These are phyloP conservation scores for Sitobion miscanthi DNA, from an alignment of 1,140 invertebrate species.

Conservation along the genomic window DNA sequence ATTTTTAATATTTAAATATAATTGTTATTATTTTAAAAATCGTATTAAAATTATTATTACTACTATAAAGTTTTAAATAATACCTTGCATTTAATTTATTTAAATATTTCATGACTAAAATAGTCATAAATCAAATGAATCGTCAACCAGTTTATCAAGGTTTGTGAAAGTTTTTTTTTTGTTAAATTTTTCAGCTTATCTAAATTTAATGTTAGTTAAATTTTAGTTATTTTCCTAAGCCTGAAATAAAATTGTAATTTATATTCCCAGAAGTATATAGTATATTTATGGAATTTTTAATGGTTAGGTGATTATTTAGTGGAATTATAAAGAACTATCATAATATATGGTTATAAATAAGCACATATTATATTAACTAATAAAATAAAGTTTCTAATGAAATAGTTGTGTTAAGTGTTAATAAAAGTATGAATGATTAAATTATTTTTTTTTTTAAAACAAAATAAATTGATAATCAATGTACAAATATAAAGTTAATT, in stretches of 20 bases:
- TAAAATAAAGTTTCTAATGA: too few species aligned
- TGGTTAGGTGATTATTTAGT: not conserved
- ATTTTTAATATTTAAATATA: not conserved
- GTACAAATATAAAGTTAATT: not conserved
- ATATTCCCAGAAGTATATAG: not conserved
- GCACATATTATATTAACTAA: too few species aligned
- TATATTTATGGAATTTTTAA: not conserved
- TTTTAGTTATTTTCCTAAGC: not conserved
- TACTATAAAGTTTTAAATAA: not conserved
- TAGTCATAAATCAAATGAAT: not conserved
- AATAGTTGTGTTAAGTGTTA: too few species aligned
- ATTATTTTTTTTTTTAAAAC: too few species aligned
- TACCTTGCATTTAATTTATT: not conserved
- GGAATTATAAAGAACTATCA: too few species aligned
- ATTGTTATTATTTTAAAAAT: slow-evolving; percentile 1
- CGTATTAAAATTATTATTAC: not conserved
- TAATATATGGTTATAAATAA: not conserved
- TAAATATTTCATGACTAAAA: not conserved
- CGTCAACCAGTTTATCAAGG: not conserved
- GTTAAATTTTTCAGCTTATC: not conserved
- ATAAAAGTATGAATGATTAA: too few species aligned
- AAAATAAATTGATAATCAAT: not conserved
- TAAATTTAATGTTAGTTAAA: too few species aligned
- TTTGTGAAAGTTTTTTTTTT: not conserved
- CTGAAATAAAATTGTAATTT: not conserved